Percentiles rank a stretch among this genome's conserved stretches.
Conservation (phyloP, 2,113 vertebrate genomes). For the Parotia lawesii region DNA sequence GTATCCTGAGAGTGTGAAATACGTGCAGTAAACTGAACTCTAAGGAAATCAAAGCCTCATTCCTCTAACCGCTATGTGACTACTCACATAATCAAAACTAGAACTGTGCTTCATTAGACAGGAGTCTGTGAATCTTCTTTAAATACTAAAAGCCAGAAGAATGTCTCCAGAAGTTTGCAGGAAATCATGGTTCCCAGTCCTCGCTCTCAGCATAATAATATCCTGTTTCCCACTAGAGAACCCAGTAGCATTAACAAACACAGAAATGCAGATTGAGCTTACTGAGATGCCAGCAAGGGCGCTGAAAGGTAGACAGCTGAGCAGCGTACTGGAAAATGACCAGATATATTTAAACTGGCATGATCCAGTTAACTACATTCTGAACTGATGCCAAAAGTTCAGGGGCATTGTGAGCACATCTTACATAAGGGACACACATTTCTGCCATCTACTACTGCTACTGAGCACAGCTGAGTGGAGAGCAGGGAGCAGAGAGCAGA, state of each 20-base stretch:
- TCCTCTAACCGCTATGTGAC: background rate
- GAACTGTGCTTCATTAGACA: background rate
- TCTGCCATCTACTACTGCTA: background rate
- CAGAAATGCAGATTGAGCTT: constrained; percentile 24
- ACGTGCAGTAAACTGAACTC: background rate
- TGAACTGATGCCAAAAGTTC: constrained; percentile 41
- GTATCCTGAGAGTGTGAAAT: background rate
- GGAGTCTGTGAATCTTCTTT: background rate
- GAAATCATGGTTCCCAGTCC: background rate
- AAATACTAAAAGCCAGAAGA: background rate
- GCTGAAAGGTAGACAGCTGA: constrained; percentile 58
- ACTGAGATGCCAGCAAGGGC: constrained; percentile 31
- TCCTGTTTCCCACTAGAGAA: background rate
- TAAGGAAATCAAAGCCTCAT: background rate
- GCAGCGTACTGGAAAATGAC: constrained; percentile 45
- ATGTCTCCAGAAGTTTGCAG: background rate
- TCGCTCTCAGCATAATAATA: background rate
- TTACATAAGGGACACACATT: constrained; percentile 7
- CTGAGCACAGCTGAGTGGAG: background rate
- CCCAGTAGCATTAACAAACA: background rate
- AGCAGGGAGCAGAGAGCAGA: background rate
- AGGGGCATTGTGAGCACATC: background rate
- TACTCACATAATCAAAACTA: background rate
- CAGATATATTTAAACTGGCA: constrained; percentile 59
- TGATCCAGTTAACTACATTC: constrained; percentile 6